phyloP scores from a whole-genome alignment of 2,113 vertebrate genomes.

The Lathamus discolor region DNA sequence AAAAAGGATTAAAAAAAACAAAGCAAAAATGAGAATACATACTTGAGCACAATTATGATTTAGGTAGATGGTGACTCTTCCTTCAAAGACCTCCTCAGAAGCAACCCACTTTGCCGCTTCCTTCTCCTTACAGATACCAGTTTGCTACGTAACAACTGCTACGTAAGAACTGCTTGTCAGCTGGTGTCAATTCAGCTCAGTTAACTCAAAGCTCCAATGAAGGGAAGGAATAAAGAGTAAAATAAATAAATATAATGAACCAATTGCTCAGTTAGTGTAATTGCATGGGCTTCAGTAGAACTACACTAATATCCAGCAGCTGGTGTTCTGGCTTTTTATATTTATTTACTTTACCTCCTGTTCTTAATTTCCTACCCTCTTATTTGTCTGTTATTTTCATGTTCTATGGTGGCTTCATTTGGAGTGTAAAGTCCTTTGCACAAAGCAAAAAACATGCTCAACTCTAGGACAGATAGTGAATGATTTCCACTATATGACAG shows the following conservation, averaged over 20 bases:
- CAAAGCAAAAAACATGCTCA: neutral
- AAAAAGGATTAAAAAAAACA: neutral
- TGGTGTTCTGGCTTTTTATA: neutral
- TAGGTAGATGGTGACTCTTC: neutral
- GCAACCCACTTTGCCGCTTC: neutral
- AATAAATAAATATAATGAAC: slow-evolving; percentile 34
- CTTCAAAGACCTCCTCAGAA: neutral
- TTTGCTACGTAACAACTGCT: neutral
- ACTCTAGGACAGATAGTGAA: neutral
- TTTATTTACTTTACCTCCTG: slow-evolving; percentile 49
- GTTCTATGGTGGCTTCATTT: neutral
- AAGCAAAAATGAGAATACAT: fast-evolving
- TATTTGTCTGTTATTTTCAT: slow-evolving; percentile 31
- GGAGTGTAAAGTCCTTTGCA: neutral
- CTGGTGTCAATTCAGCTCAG: neutral
- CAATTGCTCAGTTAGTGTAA: slow-evolving; percentile 39
- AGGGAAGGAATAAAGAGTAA: slow-evolving; percentile 14
- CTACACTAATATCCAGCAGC: slow-evolving; percentile 27
- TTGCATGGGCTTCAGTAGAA: slow-evolving; percentile 26
- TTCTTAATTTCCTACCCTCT: slow-evolving; percentile 35
- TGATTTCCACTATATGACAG: neutral
- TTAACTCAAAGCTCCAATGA: neutral
- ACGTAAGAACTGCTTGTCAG: neutral
- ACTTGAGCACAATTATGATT: neutral
- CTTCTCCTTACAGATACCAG: neutral